Conservation (phyloP, 2,888 invertebrate species). For the Ectropis crepuscularia region DNA sequence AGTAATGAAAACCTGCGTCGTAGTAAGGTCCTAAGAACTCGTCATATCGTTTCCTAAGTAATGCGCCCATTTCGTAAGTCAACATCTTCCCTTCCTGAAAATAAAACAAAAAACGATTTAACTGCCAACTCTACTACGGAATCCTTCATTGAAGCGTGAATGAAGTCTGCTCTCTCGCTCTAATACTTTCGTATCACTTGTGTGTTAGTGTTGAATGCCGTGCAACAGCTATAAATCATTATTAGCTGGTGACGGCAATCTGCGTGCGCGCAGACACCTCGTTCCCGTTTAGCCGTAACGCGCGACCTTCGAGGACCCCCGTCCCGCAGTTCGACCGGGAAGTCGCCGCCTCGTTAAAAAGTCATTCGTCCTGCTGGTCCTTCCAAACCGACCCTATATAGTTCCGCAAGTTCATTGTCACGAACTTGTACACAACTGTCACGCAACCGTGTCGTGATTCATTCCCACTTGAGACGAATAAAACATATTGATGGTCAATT, state of each 20-base stretch:
- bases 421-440: slow-evolving; percentile 29
- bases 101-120: slow-evolving; percentile 20
- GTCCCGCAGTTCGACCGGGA: slow-evolving; percentile 65
- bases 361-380: slow-evolving; percentile 63
- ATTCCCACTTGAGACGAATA: slow-evolving; percentile 2
- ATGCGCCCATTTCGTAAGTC: slow-evolving; percentile 83
- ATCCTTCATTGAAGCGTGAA: slow-evolving; percentile 1
- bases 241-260: slow-evolving; percentile 71
- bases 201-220: slow-evolving; percentile 47
- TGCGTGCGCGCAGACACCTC: slow-evolving; percentile 63
- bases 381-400: slow-evolving; percentile 50
- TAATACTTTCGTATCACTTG: slow-evolving; percentile 47
- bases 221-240: slow-evolving; percentile 74
- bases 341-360: slow-evolving; percentile 66
- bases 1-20: slow-evolving; percentile 60
- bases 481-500: slow-evolving; percentile 1
- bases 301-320: slow-evolving; percentile 72
- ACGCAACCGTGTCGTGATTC: slow-evolving; percentile 32
- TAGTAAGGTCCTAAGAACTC: slow-evolving; percentile 79
- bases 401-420: slow-evolving; percentile 58
- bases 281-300: slow-evolving; percentile 66
- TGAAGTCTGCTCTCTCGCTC: slow-evolving; percentile 10
- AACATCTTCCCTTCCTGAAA: slow-evolving; percentile 84
- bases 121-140: not conserved
- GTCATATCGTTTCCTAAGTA: slow-evolving; percentile 81